A percentile compares a stretch with the other conserved stretches of the same genome.
Conservation (phyloP, 2,888 invertebrate species). For the Mallateleia sp. region DNA sequence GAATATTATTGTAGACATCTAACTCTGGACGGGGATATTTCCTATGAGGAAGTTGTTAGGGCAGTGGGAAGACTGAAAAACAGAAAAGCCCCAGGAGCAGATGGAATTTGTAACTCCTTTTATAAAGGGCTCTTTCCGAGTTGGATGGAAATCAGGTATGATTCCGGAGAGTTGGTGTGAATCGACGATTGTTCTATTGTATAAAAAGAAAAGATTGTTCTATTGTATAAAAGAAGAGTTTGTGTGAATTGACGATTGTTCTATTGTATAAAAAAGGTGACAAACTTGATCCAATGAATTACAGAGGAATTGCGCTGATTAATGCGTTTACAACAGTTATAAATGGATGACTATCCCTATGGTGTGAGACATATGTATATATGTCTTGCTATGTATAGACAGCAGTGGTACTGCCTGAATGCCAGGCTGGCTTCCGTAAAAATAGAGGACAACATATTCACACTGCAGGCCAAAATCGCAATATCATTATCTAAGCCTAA, state of each 20-base stretch:
- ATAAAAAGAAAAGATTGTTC: no score
- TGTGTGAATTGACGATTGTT: constrained; percentile 3
- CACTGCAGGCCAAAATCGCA: constrained; percentile 58
- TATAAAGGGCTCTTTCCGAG: constrained; percentile 13
- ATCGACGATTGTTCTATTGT: constrained; percentile 51
- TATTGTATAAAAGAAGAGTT: no score
- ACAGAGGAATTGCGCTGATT: constrained; percentile 77
- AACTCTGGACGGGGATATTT: constrained; percentile 18
- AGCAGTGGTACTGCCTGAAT: constrained; percentile 79
- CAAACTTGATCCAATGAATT: constrained; percentile 66
- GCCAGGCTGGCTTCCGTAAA: constrained; percentile 78
- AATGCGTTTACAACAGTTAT: constrained; percentile 72
- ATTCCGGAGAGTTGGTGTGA: constrained; percentile 38
- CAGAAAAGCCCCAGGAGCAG: constrained; percentile 64
- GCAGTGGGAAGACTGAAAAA: constrained; percentile 38
- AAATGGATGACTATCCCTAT: not conserved
- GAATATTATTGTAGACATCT: constrained; percentile 1
- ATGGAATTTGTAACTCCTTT: constrained; percentile 51
- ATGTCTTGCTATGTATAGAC: no score
- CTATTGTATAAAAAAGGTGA: constrained; percentile 77
- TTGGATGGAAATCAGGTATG: constrained; percentile 34
- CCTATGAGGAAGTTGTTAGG: constrained; percentile 15
- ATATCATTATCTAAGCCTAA: constrained; percentile 50
- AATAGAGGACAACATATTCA: constrained; percentile 80
- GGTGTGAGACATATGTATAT: constrained; percentile 76